Conservation (phyloP, 2,797 vertebrate genomes). For the Halcyon chelicuti region DNA sequence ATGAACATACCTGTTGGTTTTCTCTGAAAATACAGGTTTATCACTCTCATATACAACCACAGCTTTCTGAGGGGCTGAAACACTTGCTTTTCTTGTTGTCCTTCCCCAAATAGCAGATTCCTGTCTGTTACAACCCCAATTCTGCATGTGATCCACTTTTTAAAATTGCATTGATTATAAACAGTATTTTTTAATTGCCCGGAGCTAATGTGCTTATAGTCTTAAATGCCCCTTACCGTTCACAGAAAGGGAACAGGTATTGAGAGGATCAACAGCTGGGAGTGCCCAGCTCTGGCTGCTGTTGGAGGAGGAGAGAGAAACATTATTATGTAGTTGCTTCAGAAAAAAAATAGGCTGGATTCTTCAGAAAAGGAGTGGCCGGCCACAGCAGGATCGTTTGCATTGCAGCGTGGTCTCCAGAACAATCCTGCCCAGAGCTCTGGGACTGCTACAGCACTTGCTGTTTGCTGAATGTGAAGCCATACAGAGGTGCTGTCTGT, state of each 20-base stretch:
- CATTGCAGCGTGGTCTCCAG: not conserved
- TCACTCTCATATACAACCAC: not conserved
- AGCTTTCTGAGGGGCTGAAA: not conserved
- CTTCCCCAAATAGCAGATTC: not conserved
- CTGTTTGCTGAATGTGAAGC: not conserved
- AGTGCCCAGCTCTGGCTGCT: not conserved
- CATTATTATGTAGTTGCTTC: not conserved
- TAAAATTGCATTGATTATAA: not conserved
- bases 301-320: not conserved
- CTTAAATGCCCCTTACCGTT: not conserved
- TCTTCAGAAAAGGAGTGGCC: not conserved
- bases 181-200: constrained; percentile 34
- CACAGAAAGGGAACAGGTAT: not conserved
- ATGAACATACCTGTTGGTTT: not conserved
- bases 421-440: not conserved
- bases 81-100: not conserved
- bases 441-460: not conserved
- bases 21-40: not conserved
- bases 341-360: not conserved
- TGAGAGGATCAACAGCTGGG: not conserved
- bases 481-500: not conserved
- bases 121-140: not conserved
- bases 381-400: not conserved
- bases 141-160: not conserved
- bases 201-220: constrained; percentile 1